Conservation (phyloP, 2,113 vertebrate genomes). For the Dicaeum eximium region DNA sequence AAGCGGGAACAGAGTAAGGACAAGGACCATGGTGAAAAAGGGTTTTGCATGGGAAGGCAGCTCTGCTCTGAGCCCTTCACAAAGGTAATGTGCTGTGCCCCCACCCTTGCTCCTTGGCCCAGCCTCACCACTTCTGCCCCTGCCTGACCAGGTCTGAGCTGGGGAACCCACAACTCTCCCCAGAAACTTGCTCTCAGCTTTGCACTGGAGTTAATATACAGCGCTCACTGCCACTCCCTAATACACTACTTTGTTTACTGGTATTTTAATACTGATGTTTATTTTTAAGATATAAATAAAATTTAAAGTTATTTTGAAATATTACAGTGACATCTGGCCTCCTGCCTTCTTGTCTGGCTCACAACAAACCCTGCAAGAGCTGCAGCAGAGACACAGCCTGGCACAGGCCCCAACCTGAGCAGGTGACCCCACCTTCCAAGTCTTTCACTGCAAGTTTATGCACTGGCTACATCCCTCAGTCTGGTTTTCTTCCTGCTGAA, state of each 20-base stretch:
- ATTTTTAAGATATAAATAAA: slow-evolving; percentile 59
- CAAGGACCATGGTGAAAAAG: neutral
- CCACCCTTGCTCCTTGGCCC: neutral
- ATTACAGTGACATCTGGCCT: neutral
- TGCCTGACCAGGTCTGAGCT: neutral
- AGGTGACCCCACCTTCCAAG: neutral
- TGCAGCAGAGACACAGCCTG: neutral
- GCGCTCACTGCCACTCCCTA: neutral
- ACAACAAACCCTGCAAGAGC: neutral
- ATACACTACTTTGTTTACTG: neutral
- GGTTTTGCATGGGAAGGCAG: neutral
- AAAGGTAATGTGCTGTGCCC: accelerated
- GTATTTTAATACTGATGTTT: slow-evolving; percentile 31
- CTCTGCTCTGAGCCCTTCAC: neutral
- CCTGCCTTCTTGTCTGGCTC: neutral
- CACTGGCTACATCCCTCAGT: neutral
- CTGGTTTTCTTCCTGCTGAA: neutral
- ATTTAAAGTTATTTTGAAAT: slow-evolving; percentile 22
- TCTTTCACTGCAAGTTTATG: neutral
- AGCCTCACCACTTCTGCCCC: neutral
- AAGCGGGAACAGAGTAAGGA: neutral
- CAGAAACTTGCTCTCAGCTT: neutral
- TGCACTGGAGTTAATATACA: neutral
- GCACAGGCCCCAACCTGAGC: accelerated
- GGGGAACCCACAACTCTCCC: neutral